Evolutionary conservation across 2,888 invertebrate species (phyloP), one percentile per base, ranked within the genome.

Genomic region (Lucinisca nassula): DNA sequence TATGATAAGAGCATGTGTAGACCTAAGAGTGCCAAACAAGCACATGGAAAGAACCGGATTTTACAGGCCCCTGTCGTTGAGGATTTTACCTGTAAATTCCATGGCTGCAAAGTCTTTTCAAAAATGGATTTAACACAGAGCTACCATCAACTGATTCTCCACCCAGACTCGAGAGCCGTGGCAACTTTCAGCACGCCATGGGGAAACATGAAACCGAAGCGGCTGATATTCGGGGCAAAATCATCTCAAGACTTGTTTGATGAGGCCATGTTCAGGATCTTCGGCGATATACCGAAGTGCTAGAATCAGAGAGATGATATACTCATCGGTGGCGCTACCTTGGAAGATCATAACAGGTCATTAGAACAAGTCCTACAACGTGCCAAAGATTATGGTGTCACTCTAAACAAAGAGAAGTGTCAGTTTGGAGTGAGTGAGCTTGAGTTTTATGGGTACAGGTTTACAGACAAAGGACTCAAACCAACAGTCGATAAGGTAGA

Each of bases 41-140:
- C 35, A 61, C 45, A 70, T 61, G 67, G 70, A 79, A 45, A 61
- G 79, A 45, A 79, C 40, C 45, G 79, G 67, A 61, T 82, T 35
- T 30, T 79, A n/a, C 84, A 84, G 70, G 79, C 45, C 24, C 74
- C 84, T 30, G 45, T 79, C 6, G 70, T 84, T 27, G 84, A 84
- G 27, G 84, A 84, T n/a, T 84, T 84, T 45, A 73, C 72, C 0
- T 83, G 67, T 55, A 70, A 70, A n/a, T 78, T 83, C 30, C 55
- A 75, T 30, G 75, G 49, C 40, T 73, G 73, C 40, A 73, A 37
- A 32, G 37, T 75, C 17, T 75, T 75, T 75, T 75, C 51, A 32
- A 73, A 73, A 73, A 73, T 73, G 73, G 73, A 73, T 32, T 38
- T 73, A 38, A 78, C 58, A 21, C 78, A 78, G 21, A n/a, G 45